Evolutionary conservation across 2,888 invertebrate species (phyloP).

Genomic region (Cephus nigrinus): DNA sequence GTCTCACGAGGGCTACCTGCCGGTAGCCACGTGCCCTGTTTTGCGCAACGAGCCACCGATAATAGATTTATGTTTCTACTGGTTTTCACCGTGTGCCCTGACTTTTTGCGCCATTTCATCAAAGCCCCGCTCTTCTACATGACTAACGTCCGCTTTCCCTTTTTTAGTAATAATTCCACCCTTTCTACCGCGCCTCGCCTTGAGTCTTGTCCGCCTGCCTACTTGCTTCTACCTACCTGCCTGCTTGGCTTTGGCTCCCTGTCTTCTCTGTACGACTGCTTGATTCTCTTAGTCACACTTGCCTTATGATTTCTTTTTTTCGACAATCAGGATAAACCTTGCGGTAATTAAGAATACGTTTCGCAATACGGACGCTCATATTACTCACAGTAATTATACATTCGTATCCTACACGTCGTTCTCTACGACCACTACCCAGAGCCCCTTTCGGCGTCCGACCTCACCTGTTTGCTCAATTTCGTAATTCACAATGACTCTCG

Average conservation of each 20-base stretch:
- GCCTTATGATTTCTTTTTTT: conserved; percentile 17
- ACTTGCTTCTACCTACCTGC: not conserved
- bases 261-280: not conserved
- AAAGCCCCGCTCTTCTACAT: conserved; percentile 13
- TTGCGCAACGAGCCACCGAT: conserved; percentile 10
- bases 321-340: conserved; percentile 21
- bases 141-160: conserved; percentile 21
- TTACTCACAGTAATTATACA: not conserved
- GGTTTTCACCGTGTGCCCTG: conserved; percentile 3
- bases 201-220: not conserved
- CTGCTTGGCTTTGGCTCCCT: not conserved
- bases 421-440: not conserved
- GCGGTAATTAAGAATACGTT: conserved; percentile 17
- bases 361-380: not conserved
- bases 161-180: conserved; percentile 25
- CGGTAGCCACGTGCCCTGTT: conserved; percentile 10
- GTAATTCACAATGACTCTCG: not conserved
- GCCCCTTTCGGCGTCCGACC: not conserved
- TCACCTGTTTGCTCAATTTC: not conserved
- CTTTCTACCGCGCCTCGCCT: conserved; percentile 10
- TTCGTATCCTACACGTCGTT: not conserved
- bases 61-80: conserved; percentile 6
- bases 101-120: conserved; percentile 13
- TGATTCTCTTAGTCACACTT: not conserved
- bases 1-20: conserved; percentile 11